Base-by-base conservation (phyloP, 2,797 vertebrate genomes). In the Chelidonichthys spinosus region DNA sequence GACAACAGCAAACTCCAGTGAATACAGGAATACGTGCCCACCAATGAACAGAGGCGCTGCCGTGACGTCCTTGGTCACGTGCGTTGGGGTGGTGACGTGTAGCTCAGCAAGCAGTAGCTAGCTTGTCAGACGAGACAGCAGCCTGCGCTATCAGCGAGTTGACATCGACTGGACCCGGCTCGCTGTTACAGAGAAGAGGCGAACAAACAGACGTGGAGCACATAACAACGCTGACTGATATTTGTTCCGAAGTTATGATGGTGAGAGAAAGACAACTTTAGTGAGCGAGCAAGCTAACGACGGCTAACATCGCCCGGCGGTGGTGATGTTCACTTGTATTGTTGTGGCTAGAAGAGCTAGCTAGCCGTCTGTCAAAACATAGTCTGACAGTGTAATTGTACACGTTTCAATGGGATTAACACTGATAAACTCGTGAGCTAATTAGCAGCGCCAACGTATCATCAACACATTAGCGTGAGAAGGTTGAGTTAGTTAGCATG, bases 31-130 rank as follows among this genome's bases (percentile, higher is more conserved):
- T 25, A 25, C 25, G 25, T 25, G 25, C 25, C 25, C 25, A 25
- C 91, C 91, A 93, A 94, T 93, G 62, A 90, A 15, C 50, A 25
- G 18, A 25, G 52, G 18, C 36, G 0, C 18, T 5, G 11, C 13
- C 32, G 70, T 78, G 76, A 90, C 93, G 93, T 93, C 52, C 2
- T 0, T 72, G 63, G 68, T 89, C 90, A 88, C 76, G 82, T 87
- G 89, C 65, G 78, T 84, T 66, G 76, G 74, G 67, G 11, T 82
- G 93, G 90, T 93, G 82, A 94, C 93, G 93, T 94, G 90, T 91
- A 92, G 91, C 90, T 88, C 76, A 60, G 69, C 82, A 49, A 81
- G 79, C 66, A 71, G 63, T 49, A 62, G 65, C 74, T 91, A 92
- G 79, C 90, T 66, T 73, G 70, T 55, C 59, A 76, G 54, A 58